Conservation (phyloP, 53 echinoderm and acorn worm genomes). For the Stichopus horrens region DNA sequence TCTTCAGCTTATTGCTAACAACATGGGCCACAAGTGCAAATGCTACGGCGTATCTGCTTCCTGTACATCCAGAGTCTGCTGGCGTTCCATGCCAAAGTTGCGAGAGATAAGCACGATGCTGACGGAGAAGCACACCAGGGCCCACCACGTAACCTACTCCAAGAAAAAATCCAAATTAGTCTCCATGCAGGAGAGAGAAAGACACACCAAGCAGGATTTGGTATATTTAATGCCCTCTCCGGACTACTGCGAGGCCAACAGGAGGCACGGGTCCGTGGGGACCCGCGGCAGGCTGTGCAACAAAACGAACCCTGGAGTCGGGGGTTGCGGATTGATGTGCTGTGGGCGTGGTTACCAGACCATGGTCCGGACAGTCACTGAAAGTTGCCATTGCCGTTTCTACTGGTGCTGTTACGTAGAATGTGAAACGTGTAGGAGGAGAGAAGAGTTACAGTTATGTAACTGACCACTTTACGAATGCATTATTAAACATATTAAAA, state of each 20-base stretch:
- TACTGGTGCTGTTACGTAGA: conserved; percentile 97
- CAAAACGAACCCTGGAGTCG: conserved; percentile 73
- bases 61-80: conserved; percentile 93
- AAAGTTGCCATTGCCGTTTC: conserved; percentile 91
- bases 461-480: conserved; percentile 55
- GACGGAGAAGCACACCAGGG: conserved; percentile 58
- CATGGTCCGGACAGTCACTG: conserved; percentile 75
- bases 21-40: conserved; percentile 89
- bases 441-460: conserved; percentile 83
- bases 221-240: conserved; percentile 84
- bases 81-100: conserved; percentile 95
- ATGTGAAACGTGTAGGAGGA: conserved; percentile 78
- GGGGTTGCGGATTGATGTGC: conserved; percentile 83
- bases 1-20: conserved; percentile 75
- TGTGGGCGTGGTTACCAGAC: conserved; percentile 96
- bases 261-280: conserved; percentile 82
- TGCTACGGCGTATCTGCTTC: conserved; percentile 97
- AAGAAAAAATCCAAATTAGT: conserved; percentile 67
- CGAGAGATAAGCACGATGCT: conserved; percentile 60
- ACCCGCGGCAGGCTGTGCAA: conserved; percentile 95
- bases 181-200: conserved; percentile 62
- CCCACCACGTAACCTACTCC: conserved; percentile 70
- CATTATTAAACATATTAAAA: too few relatives aligned
- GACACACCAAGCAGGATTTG: conserved; percentile 64
- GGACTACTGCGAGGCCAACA: conserved; percentile 93